Percentiles rank a stretch among this genome's conserved stretches.
phyloP scores from a whole-genome alignment of 2,888 invertebrate species.

The Luperina testacea region DNA sequence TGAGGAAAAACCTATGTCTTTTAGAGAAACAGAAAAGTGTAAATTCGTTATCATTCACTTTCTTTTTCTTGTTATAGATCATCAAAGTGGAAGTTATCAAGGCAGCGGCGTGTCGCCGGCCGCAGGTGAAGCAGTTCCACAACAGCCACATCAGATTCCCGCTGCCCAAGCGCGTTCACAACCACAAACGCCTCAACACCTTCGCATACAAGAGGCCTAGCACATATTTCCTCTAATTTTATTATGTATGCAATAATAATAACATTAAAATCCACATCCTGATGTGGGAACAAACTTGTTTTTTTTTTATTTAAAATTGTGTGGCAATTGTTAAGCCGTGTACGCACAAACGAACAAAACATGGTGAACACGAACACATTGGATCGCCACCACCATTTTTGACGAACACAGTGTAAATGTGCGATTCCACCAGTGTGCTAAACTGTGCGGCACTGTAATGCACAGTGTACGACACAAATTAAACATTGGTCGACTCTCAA shows the following conservation, averaged over 20 bases:
- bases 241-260: slow-evolving; percentile 72
- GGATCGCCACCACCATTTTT: too few relatives aligned
- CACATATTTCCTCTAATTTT: slow-evolving; percentile 92
- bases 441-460: too few relatives aligned
- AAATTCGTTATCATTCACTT: neutral
- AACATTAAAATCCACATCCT: slow-evolving; percentile 80
- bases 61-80: slow-evolving; percentile 91
- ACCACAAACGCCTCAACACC: slow-evolving; percentile 94
- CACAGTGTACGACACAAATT: too few relatives aligned
- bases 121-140: slow-evolving; percentile 99
- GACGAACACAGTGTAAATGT: too few relatives aligned
- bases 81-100: slow-evolving; percentile 98
- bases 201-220: slow-evolving; percentile 96
- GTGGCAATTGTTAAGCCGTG: too few relatives aligned
- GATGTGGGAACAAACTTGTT: slow-evolving; percentile 70
- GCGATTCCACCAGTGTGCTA: too few relatives aligned
- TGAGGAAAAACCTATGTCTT: neutral
- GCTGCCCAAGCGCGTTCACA: slow-evolving; percentile 96
- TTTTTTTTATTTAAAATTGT: slow-evolving; percentile 46
- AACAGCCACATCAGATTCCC: slow-evolving; percentile 99
- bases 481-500: too few relatives aligned
- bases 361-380: too few relatives aligned
- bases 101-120: slow-evolving; percentile 96
- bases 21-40: neutral
- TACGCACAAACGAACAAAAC: too few relatives aligned